Conservation (phyloP, 2,888 invertebrate species). For the Coecobrya sp. region DNA sequence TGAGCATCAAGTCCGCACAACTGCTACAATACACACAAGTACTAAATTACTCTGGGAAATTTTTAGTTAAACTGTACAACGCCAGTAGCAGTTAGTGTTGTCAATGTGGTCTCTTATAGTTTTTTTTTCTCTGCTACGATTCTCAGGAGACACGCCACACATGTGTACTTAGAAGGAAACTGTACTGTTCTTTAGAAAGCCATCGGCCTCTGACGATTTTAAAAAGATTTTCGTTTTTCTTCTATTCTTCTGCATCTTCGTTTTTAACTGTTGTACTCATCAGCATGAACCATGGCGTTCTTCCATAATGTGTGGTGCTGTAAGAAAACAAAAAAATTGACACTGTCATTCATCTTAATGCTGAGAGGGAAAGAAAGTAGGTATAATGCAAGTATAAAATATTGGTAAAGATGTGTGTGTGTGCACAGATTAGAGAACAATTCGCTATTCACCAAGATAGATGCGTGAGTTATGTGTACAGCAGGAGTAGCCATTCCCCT, state of each 20-base stretch:
- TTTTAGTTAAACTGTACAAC: too few relatives aligned
- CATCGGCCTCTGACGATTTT: conserved; percentile 23
- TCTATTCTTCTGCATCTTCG: background rate
- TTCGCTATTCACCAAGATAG: background rate
- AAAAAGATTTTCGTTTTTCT: background rate
- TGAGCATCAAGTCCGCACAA: background rate
- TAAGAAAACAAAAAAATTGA: conserved; percentile 66
- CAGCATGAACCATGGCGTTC: background rate
- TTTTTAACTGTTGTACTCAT: background rate
- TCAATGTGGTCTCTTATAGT: background rate
- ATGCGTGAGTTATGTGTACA: background rate
- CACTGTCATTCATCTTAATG: conserved; percentile 83
- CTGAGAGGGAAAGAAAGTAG: conserved; percentile 32
- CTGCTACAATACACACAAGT: too few relatives aligned
- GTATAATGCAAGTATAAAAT: background rate
- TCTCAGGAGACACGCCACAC: background rate
- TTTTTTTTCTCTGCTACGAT: conserved; percentile 2
- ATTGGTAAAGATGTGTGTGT: background rate
- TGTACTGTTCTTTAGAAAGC: background rate
- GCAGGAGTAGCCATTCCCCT: conserved; percentile 30
- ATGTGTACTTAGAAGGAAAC: background rate
- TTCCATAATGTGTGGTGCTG: background rate
- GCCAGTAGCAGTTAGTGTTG: background rate
- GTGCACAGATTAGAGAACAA: background rate
- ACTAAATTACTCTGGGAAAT: too few relatives aligned